Evolutionary conservation across 2,888 invertebrate species (phyloP).

Genomic region (Lobophora halterata): DNA sequence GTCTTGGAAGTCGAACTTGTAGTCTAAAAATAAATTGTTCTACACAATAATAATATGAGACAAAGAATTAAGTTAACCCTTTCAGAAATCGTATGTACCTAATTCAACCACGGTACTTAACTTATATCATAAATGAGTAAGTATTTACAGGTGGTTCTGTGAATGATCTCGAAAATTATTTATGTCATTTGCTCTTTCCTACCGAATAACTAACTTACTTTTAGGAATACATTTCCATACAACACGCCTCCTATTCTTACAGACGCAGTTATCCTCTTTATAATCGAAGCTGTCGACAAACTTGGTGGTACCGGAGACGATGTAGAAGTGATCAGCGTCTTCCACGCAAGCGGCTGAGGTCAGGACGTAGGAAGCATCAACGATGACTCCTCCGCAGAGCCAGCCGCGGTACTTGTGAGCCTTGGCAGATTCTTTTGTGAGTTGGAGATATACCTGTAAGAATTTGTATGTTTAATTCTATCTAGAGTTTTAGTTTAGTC

Average conservation of each 20-base stretch:
- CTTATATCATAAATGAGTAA: too few species aligned
- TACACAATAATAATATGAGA: too few species aligned
- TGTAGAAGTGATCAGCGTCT: constrained; percentile 71
- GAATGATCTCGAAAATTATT: background rate
- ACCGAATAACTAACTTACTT: constrained; percentile 49
- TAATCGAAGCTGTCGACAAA: constrained; percentile 69
- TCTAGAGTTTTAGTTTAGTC: too few species aligned
- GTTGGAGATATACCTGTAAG: constrained; percentile 64
- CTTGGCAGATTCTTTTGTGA: constrained; percentile 71
- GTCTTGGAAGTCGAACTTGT: constrained; percentile 76
- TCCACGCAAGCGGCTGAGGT: constrained; percentile 75
- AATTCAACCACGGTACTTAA: too few species aligned
- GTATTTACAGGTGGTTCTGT: too few species aligned
- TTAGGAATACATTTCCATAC: constrained; percentile 76
- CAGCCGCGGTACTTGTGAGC: constrained; percentile 71
- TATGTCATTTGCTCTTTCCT: background rate
- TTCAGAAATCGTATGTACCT: too few species aligned
- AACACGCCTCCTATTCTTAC: constrained; percentile 63
- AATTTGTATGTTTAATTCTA: background rate
- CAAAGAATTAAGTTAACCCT: too few species aligned
- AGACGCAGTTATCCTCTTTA: constrained; percentile 61
- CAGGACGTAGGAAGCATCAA: constrained; percentile 59
- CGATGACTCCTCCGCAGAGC: constrained; percentile 71
- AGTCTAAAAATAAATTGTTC: constrained; percentile 45
- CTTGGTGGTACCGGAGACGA: constrained; percentile 67